phyloP scores from a whole-genome alignment of 2,888 invertebrate species.

The Drosophila paramelanica region DNA sequence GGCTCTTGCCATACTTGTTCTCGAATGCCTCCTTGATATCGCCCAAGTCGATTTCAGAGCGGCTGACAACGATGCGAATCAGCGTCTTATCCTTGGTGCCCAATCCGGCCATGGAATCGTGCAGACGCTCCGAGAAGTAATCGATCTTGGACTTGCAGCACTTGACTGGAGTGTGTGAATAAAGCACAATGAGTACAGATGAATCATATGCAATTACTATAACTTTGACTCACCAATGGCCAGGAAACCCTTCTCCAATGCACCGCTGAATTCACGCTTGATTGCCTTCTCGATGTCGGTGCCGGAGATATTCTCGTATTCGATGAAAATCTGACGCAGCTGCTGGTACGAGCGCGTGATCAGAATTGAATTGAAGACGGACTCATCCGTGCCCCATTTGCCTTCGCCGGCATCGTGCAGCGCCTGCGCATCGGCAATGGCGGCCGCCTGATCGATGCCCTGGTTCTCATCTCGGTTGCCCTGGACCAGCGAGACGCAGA shows the following conservation, averaged over 20 bases:
- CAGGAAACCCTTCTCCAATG: slow-evolving; percentile 93
- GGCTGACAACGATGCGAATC: slow-evolving; percentile 95
- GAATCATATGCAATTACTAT: not conserved
- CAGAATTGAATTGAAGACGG: slow-evolving; percentile 93
- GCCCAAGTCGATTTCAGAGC: slow-evolving; percentile 96
- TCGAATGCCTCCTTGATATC: slow-evolving; percentile 96
- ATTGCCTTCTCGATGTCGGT: slow-evolving; percentile 94
- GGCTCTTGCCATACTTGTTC: slow-evolving; percentile 91
- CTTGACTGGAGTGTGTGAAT: slow-evolving; percentile 87
- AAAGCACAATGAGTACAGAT: not conserved
- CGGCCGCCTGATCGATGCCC: slow-evolving; percentile 92
- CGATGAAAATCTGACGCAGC: slow-evolving; percentile 92
- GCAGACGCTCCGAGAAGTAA: slow-evolving; percentile 95
- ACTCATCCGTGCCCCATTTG: slow-evolving; percentile 96
- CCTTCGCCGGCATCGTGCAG: slow-evolving; percentile 92
- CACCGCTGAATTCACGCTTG: slow-evolving; percentile 95
- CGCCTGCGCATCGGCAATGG: slow-evolving; percentile 92
- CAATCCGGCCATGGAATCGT: slow-evolving; percentile 95
- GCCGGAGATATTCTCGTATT: slow-evolving; percentile 92
- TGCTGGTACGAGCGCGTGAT: slow-evolving; percentile 96
- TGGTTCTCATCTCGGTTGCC: slow-evolving; percentile 96
- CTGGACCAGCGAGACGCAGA: slow-evolving; percentile 94
- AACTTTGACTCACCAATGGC: slow-evolving; percentile 90
- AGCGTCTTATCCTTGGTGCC: slow-evolving; percentile 95
- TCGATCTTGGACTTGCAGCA: slow-evolving; percentile 95